phyloP scores from a whole-genome alignment of 1,140 invertebrate species.

The Berghia stephanieae region DNA sequence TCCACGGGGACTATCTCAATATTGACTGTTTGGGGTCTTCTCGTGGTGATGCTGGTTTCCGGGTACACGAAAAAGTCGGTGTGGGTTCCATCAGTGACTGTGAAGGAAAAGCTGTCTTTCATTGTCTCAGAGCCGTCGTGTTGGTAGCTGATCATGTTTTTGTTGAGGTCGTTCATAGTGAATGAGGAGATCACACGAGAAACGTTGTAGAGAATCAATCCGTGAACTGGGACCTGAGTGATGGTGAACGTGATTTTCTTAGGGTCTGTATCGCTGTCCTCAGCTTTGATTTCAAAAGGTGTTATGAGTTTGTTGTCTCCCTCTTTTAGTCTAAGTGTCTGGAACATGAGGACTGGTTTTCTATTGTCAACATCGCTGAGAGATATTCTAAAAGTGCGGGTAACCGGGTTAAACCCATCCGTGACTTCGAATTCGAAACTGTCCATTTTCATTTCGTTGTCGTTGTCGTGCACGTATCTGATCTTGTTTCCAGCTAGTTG shows the following conservation, averaged over 20 bases:
- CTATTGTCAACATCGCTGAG: constrained; percentile 67
- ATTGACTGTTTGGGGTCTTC: constrained; percentile 57
- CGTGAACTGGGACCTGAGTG: constrained; percentile 63
- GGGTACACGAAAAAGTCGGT: constrained; percentile 64
- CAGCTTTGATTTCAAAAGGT: constrained; percentile 66
- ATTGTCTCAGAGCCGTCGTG: constrained; percentile 67
- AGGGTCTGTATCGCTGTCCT: constrained; percentile 64
- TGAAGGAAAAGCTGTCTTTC: constrained; percentile 64
- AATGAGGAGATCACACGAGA: constrained; percentile 56
- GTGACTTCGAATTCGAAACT: constrained; percentile 68
- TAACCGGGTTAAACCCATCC: constrained; percentile 65
- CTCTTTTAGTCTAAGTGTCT: constrained; percentile 61
- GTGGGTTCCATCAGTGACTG: constrained; percentile 66
- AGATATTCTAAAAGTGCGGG: constrained; percentile 65
- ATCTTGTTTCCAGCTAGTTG: constrained; percentile 66
- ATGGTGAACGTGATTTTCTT: constrained; percentile 61
- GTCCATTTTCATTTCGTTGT: constrained; percentile 66
- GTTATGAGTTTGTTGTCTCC: constrained; percentile 64
- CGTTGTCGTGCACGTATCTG: constrained; percentile 61
- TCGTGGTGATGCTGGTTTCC: constrained; percentile 49
- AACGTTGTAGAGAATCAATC: constrained; percentile 60
- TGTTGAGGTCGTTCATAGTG: constrained; percentile 61
- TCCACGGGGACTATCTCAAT: constrained; percentile 66
- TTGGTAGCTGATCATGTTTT: constrained; percentile 64
- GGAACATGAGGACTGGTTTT: constrained; percentile 63